Evolutionary conservation across 2,888 invertebrate genomes (phyloP).

Genomic region (Herminia tarsipennalis): DNA sequence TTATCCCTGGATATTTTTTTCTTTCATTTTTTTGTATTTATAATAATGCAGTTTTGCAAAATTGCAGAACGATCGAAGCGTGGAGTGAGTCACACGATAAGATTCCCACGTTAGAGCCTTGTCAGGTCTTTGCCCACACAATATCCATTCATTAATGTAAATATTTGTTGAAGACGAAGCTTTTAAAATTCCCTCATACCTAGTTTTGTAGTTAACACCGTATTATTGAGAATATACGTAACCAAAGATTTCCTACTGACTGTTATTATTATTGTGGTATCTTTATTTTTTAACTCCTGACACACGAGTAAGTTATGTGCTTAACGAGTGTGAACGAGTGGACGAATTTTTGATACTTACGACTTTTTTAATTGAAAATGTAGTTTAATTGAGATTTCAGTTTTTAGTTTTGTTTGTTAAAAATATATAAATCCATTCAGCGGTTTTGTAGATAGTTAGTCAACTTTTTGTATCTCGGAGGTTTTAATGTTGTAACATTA

Average conservation of each 20-base stretch:
- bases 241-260: neutral
- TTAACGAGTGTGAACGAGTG: too few species aligned
- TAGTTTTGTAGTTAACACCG: conserved; percentile 24
- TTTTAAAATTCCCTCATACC: conserved; percentile 21
- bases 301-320: too few species aligned
- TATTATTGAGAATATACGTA: neutral
- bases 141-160: conserved; percentile 41
- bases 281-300: too few species aligned
- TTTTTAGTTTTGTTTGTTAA: too few species aligned
- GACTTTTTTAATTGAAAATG: too few species aligned
- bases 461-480: too few species aligned
- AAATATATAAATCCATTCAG: too few species aligned
- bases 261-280: neutral
- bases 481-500: too few species aligned
- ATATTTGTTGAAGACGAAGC: conserved; percentile 27
- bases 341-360: too few species aligned
- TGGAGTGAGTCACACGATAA: conserved; percentile 36
- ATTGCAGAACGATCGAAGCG: conserved; percentile 22
- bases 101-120: conserved; percentile 48
- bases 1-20: conserved; percentile 24
- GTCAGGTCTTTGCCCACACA: conserved; percentile 35
- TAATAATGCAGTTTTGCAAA: conserved; percentile 23
- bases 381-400: too few species aligned
- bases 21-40: conserved; percentile 13
- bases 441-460: too few species aligned